A percentile compares a stretch with the other conserved stretches of the same genome.
Evolutionary conservation across 2,888 invertebrate genomes (phyloP).

Genomic region (Entomobrya proxima): DNA sequence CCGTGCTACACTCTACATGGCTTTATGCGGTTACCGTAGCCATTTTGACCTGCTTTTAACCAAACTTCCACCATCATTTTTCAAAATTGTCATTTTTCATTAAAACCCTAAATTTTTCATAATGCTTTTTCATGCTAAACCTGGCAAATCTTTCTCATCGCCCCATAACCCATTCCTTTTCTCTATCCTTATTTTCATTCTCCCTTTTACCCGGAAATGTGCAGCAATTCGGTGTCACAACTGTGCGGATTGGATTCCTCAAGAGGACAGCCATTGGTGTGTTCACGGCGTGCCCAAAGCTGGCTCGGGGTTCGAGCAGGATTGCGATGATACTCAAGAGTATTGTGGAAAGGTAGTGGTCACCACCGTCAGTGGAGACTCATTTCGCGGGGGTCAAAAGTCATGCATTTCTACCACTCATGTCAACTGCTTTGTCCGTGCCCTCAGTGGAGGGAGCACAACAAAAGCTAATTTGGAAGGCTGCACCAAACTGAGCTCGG

Average conservation of each 20-base stretch:
- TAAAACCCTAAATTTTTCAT: no score
- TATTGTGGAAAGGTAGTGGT: slow-evolving; percentile 1
- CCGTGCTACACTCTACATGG: no score
- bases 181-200: background rate
- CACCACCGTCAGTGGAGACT: background rate
- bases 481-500: background rate
- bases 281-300: background rate
- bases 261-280: background rate
- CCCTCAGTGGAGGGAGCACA: background rate
- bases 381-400: background rate
- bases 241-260: background rate
- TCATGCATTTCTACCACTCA: background rate
- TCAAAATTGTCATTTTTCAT: no score
- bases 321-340: background rate
- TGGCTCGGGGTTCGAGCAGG: background rate
- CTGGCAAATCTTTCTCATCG: background rate
- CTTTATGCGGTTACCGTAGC: no score
- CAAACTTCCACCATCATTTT: no score
- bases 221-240: background rate
- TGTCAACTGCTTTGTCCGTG: background rate
- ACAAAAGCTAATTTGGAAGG: background rate
- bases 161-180: background rate
- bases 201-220: background rate
- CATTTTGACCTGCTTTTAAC: no score
- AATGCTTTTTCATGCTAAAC: no score